A percentile compares a stretch with the other conserved stretches of the same genome.
Conservation (phyloP, 2,797 vertebrate species). For the Gambusia yucatana region DNA sequence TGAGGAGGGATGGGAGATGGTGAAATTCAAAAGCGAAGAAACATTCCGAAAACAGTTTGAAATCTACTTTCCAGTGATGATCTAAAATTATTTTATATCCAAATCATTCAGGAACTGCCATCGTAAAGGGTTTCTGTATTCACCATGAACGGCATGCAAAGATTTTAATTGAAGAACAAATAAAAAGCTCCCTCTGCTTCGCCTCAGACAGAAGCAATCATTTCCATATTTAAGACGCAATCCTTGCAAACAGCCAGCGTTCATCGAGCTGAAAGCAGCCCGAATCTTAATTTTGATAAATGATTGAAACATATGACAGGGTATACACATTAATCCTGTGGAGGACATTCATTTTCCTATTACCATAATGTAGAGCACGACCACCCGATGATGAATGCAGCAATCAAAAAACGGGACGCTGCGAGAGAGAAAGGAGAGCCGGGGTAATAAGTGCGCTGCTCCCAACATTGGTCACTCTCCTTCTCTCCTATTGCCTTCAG, state of each 20-base stretch:
- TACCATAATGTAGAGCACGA: slow-evolving; percentile 80
- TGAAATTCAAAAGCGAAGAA: slow-evolving; percentile 53
- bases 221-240: slow-evolving; percentile 57
- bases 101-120: slow-evolving; percentile 1
- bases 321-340: slow-evolving; percentile 81
- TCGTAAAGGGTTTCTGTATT: neutral
- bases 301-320: slow-evolving; percentile 82
- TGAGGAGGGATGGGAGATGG: slow-evolving; percentile 53
- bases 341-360: slow-evolving; percentile 84
- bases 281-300: slow-evolving; percentile 82
- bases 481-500: slow-evolving; percentile 31
- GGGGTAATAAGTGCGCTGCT: slow-evolving; percentile 74
- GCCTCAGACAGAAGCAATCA: slow-evolving; percentile 41
- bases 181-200: slow-evolving; percentile 33
- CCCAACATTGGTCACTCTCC: slow-evolving; percentile 68
- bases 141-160: slow-evolving; percentile 16
- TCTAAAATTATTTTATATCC: neutral
- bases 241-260: slow-evolving; percentile 53
- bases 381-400: slow-evolving; percentile 80
- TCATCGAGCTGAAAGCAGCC: slow-evolving; percentile 64
- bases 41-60: neutral
- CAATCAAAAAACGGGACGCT: slow-evolving; percentile 81
- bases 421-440: slow-evolving; percentile 76
- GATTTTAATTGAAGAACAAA: slow-evolving; percentile 26
- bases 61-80: neutral